Base-by-base conservation (phyloP, 2,888 invertebrate genomes). In the Idaea biselata region DNA sequence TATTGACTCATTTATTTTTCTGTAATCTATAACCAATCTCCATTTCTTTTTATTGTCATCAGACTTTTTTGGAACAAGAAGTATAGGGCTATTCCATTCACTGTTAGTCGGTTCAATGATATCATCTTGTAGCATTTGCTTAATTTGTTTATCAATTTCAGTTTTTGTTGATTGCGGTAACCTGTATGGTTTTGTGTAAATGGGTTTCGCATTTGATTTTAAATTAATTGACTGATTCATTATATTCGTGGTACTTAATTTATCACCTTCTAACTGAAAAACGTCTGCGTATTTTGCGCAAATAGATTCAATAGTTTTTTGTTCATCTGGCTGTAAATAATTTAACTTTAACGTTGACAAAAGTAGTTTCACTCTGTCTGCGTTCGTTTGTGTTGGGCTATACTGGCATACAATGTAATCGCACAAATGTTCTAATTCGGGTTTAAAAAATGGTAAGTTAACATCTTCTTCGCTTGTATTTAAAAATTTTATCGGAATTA, bases 1-100 rank as follows among this genome's bases (percentile, higher is more conserved):
- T 62, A 65, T 60, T 62, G 44, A 60, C 31, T 67, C 67, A 18
- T 62, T 62, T 55, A 62, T 60, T 17, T 60, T 67, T 59, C 60
- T 60, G 73, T 71, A 32, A 58, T 79, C 76, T 62, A 74, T 60
- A 59, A 74, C 73, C 32, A 73, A 58, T 65, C 79, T 59, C 73
- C 68, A 73, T 73, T 75, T 70, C 55, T 60, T 53, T 64, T 65
- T 56, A 32, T 32, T 32, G 60, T 70, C 65, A 6, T 61, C 33
- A 59, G 14, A 16, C 62, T 64, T 44, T 64, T 66, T 25, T 60
- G 66, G n/a, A 25, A 66, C 62, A 33, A 66, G 14, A 17, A 58
- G 58, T 60, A 60, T 57, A 56, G 65, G 65, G 25, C 63, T 58
- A 31, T 59, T 63, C 65, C 65, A 66, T 54, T 57, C 56, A 53